Base-by-base conservation (phyloP, 2,888 invertebrate genomes). In the Galerucella nymphaeae region DNA sequence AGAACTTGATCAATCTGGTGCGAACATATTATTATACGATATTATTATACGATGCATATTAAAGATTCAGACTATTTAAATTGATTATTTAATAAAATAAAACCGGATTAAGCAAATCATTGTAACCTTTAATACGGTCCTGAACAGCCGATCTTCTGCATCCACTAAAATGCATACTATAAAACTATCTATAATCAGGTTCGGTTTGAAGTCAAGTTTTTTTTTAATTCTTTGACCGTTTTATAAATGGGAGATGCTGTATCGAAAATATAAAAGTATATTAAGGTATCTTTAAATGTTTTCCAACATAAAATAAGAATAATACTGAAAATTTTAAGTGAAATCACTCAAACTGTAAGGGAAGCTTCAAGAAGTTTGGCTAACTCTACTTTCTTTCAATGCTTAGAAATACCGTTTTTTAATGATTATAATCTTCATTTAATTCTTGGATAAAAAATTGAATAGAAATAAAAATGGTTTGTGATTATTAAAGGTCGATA, bases 161-260 rank as follows among this genome's bases (percentile, higher is more conserved):
- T 74, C 71, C 55, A 74, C 68, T 63, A 38, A 38, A 74, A 74
- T 74, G 69, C 71, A 71, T 75, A 72, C 70, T 70, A 71, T 67
- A 62, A 72, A 72, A 62, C 58, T 59, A 72, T 73, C 62, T 70
- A 70, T 73, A 59, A 70, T 70, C 69, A 65, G 69, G 48, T 50
- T 66, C 61, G 69, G 70, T 70, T 70, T 53, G 58, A 42, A 66
- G 38, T 16, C n/a, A 42, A 50, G 14, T 10, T n/a, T 66, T 41
- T 41, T 41, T 41, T 48, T 61, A 50, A n/a, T 16, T 66, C 65
- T 66, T 66, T 63, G 41, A 13, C 18, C 42, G 67, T 68, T 61
- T n/a, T 61, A 53, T 68, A 62, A 62, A 68, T 53, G 65, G 53
- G 53, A 65, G 55, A 65, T 50, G 30, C 20, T 66, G 55, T 66